A percentile compares a stretch with the other conserved stretches of the same genome.
Evolutionary conservation across 1,140 invertebrate genomes (phyloP).

Genomic region (Elymnias hypermnestra): DNA sequence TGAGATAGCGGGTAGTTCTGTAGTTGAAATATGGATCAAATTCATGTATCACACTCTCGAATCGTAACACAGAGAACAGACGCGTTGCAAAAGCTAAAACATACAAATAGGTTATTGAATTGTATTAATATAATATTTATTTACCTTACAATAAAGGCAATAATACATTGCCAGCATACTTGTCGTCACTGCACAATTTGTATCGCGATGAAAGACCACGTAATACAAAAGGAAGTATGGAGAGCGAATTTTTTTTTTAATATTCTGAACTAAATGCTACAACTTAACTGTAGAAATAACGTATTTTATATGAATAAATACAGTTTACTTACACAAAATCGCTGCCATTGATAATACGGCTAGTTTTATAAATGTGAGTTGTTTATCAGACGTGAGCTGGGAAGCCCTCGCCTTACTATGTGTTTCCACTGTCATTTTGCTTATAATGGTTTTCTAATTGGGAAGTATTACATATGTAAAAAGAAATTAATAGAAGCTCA

Average conservation of each 20-base stretch:
- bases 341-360: conserved; percentile 93
- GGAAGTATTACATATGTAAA: conserved; percentile 22
- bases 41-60: conserved; percentile 98
- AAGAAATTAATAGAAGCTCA: conserved; percentile 18
- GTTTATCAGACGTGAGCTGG: conserved; percentile 84
- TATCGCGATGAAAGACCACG: no score
- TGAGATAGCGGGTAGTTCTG: conserved; percentile 94
- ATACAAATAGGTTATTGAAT: no score
- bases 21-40: conserved; percentile 99
- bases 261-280: no score
- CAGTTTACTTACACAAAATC: conserved; percentile 91
- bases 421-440: conserved; percentile 55
- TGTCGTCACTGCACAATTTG: conserved; percentile 13
- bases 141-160: conserved; percentile 3
- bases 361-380: conserved; percentile 95
- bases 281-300: no score
- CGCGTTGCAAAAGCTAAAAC: conserved; percentile 96
- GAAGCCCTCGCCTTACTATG: conserved; percentile 46
- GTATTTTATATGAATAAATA: no score
- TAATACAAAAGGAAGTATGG: conserved; percentile 22
- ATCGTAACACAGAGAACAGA: conserved; percentile 96
- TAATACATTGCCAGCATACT: conserved; percentile 11
- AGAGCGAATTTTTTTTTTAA: no score
- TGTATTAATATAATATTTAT: no score
- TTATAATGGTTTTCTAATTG: conserved; percentile 1